These are phyloP conservation scores for Rafetus swinhoei DNA, from an alignment of 2,113 vertebrate species.

Conservation along the genomic window DNA sequence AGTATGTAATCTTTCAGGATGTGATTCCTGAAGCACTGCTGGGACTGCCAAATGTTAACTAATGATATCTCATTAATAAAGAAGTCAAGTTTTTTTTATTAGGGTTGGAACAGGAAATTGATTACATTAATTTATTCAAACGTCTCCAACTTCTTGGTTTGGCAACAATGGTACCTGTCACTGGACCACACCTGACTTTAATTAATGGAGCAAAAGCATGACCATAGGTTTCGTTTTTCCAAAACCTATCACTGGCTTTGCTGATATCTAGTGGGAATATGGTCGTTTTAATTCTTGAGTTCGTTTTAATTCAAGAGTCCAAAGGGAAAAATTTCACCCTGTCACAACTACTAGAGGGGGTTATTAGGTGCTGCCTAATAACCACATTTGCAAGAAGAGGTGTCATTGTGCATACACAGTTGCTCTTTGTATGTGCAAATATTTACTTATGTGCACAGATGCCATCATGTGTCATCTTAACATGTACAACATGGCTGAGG, in stretches of 20 bases:
- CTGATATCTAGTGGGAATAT: neutral
- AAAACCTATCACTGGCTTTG: neutral
- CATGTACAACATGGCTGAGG: no score
- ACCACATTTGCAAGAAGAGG: neutral
- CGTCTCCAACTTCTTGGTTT: neutral
- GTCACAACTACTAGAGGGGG: neutral
- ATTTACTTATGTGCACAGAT: neutral
- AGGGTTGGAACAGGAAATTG: neutral
- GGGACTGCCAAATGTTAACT: neutral
- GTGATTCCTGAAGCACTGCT: neutral
- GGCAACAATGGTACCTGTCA: neutral
- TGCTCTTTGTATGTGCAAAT: neutral
- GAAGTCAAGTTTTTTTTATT: no score
- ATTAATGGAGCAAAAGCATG: neutral
- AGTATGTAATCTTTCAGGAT: neutral
- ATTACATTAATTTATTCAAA: neutral
- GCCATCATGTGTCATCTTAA: neutral
- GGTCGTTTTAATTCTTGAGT: no score
- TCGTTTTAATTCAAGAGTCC: neutral
- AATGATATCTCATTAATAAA: neutral
- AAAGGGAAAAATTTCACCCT: neutral
- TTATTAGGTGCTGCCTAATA: neutral
- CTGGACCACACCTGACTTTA: neutral
- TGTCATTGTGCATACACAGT: neutral
- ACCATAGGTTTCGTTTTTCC: neutral